These are phyloP conservation scores for Odontomyia ornata DNA, from an alignment of 2,888 invertebrate species.

Conservation along the genomic window DNA sequence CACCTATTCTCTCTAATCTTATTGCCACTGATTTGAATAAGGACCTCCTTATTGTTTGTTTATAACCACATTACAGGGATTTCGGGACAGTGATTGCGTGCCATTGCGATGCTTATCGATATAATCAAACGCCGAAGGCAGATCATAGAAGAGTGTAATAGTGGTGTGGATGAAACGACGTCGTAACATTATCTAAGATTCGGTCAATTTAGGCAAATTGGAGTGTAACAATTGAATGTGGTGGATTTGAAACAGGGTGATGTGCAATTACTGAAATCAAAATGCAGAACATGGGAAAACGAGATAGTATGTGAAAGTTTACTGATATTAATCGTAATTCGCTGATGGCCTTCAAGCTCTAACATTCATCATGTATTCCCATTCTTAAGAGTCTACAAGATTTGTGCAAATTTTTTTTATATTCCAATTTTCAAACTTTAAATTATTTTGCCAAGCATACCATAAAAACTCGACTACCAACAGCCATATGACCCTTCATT, in stretches of 20 bases:
- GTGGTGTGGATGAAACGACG: constrained; percentile 10
- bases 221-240: constrained; percentile 11
- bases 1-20: constrained; percentile 54
- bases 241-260: not conserved
- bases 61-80: constrained; percentile 52
- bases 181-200: constrained; percentile 22
- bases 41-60: constrained; percentile 55
- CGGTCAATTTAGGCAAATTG: constrained; percentile 23
- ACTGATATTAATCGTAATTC: no score
- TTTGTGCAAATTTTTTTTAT: no score
- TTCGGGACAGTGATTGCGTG: constrained; percentile 49
- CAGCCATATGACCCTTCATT: not conserved
- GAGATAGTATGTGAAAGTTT: no score
- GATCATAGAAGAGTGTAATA: not conserved
- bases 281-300: no score
- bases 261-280: no score
- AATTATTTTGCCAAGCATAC: no score
- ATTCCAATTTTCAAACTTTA: no score
- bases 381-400: no score
- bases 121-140: constrained; percentile 27
- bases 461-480: not conserved
- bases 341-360: no score
- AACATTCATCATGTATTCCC: no score
- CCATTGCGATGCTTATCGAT: constrained; percentile 38
- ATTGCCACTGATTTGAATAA: constrained; percentile 54